Evolutionary conservation across 1,140 invertebrate genomes (phyloP), one percentile per base, ranked within the genome.

Genomic region (Idris sp.): DNA sequence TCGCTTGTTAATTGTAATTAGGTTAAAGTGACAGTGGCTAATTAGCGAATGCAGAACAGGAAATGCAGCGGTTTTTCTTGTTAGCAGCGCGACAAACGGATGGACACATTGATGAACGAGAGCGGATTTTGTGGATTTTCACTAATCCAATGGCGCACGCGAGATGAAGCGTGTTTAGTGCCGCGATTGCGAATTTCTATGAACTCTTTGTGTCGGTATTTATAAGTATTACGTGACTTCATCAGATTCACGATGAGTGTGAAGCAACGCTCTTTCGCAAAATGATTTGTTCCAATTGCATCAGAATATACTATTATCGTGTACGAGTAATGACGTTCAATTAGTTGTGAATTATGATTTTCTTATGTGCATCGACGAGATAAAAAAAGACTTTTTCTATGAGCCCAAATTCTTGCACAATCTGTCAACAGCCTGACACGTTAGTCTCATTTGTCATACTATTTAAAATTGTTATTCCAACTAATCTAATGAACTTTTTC

Each of bases 211-310:
- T 56, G 62, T 61, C 56, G 35, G 56, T 68, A 74, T 74, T 74
- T 74, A 74, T 68, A 74, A 74, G 56, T 56, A 56, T 74, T 67
- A 74, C 71, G 62, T 51, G 71, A 74, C 61, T 61, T 38, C 62
- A 31, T 54, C 71, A 49, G 71, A 74, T 62, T 67, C 71, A 68
- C 62, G 56, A 74, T 41, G 48, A 68, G 49, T 43, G 56, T 74
- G 48, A 43, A 40, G 71, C 62, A 74, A 74, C 48, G 25, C 19
- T 61, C 14, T 74, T 74, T 67, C 71, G 62, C 59, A 74, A 74
- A 74, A 74, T 74, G 71, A 74, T 67, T 74, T 67, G 62, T 74
- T 74, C 71, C 71, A 74, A 49, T 74, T 67, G 69, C 69, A 49
- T 49, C 68, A 72, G 58, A 64, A 72, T 40, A n/a, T n/a, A 41